These are phyloP conservation scores for Sweltsa coloradensis DNA, from an alignment of 1,140 invertebrate species.

Conservation along the genomic window DNA sequence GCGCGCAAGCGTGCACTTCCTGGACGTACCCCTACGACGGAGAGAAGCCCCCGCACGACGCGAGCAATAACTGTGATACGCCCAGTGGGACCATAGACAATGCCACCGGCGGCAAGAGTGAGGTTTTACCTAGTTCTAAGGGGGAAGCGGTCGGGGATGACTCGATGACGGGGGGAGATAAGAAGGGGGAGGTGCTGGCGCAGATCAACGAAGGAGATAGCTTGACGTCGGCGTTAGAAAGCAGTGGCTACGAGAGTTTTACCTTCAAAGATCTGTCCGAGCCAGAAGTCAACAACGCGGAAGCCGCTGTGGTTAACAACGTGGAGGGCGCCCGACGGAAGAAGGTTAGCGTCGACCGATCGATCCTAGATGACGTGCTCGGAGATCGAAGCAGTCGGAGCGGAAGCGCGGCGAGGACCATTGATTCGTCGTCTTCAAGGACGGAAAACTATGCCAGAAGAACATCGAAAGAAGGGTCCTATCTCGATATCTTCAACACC, in stretches of 20 bases:
- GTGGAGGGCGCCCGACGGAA: not conserved
- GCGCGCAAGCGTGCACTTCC: constrained; percentile 52
- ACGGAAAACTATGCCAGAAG: constrained; percentile 2
- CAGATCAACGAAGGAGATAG: constrained; percentile 30
- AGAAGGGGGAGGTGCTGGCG: not conserved
- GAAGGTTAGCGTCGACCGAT: not conserved
- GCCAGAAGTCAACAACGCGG: not conserved
- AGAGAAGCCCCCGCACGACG: constrained; percentile 30
- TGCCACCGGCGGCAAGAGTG: not conserved
- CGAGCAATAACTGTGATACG: constrained; percentile 18
- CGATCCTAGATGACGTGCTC: too few relatives aligned
- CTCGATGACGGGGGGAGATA: not conserved
- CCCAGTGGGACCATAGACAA: not conserved
- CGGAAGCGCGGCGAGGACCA: too few relatives aligned
- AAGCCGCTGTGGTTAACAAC: not conserved
- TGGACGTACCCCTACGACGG: constrained; percentile 71
- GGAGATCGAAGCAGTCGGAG: too few relatives aligned
- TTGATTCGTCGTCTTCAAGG: too few relatives aligned
- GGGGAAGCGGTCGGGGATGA: not conserved
- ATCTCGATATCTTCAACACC: constrained; percentile 32
- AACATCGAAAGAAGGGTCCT: constrained; percentile 20
- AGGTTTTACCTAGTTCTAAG: not conserved
- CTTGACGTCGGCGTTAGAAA: constrained; percentile 61
- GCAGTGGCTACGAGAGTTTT: constrained; percentile 75
- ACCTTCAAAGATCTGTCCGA: constrained; percentile 41